Conservation (phyloP, 2,113 vertebrate species). For the Campylorhamphus procurvoides region DNA sequence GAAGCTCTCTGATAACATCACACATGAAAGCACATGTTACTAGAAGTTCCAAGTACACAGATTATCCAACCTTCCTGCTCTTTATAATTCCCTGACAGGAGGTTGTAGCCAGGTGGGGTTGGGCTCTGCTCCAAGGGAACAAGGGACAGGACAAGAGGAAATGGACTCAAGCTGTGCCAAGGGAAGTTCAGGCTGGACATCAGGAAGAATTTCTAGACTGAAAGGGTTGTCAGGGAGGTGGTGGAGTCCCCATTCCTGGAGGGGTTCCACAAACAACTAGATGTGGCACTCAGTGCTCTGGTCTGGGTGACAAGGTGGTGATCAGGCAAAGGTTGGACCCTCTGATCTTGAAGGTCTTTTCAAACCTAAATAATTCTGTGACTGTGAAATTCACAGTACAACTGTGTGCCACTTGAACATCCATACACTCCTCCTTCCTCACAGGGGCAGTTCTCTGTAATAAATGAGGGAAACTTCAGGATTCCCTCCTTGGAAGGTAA, state of each 20-base stretch:
- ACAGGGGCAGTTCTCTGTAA: neutral
- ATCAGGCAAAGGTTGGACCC: rapidly evolving
- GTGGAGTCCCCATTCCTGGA: neutral
- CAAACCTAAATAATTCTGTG: neutral
- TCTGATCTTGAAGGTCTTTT: neutral
- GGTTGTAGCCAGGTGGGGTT: neutral
- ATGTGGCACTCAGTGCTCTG: neutral
- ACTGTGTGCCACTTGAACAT: neutral
- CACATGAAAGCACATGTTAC: neutral
- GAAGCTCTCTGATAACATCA: neutral
- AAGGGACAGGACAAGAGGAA: neutral
- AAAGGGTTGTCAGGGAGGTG: neutral
- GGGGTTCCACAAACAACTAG: neutral
- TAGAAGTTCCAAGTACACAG: neutral
- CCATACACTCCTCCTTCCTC: neutral
- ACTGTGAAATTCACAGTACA: neutral
- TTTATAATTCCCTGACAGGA: neutral
- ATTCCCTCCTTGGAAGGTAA: neutral
- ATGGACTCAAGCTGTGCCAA: neutral
- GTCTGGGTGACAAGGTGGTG: neutral
- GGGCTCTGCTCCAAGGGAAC: neutral
- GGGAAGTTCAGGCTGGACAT: rapidly evolving
- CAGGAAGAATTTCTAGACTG: neutral
- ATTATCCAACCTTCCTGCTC: neutral
- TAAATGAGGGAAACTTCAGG: rapidly evolving